Evolutionary conservation across 2,888 invertebrate genomes (phyloP).

Genomic region (Linnaemya vulpina): DNA sequence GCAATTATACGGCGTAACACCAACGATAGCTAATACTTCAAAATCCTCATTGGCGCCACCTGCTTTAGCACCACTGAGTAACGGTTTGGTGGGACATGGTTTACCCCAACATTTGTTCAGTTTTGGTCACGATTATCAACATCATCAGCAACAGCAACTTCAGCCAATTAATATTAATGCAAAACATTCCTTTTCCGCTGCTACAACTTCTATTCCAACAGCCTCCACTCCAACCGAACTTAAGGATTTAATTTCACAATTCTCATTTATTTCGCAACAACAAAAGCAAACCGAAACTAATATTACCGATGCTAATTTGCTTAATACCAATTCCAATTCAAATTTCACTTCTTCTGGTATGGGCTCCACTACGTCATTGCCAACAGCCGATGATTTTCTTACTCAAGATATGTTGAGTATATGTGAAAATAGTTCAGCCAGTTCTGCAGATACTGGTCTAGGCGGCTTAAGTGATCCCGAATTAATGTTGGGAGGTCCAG

Average conservation of each 20-base stretch:
- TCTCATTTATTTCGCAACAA: slow-evolving; percentile 65
- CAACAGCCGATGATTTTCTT: slow-evolving; percentile 77
- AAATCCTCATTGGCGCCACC: slow-evolving; percentile 54
- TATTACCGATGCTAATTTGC: slow-evolving; percentile 69
- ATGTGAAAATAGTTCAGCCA: slow-evolving; percentile 87
- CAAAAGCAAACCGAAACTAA: slow-evolving; percentile 68
- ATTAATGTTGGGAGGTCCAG: slow-evolving; percentile 84
- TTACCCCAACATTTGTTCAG: slow-evolving; percentile 72
- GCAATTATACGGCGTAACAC: slow-evolving; percentile 58
- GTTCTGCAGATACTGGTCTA: slow-evolving; percentile 86
- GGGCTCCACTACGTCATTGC: slow-evolving; percentile 72
- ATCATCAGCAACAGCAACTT: slow-evolving; percentile 32
- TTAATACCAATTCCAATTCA: slow-evolving; percentile 76
- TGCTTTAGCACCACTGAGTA: slow-evolving; percentile 64
- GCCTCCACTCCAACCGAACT: slow-evolving; percentile 69
- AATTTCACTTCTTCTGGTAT: slow-evolving; percentile 76
- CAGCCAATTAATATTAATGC: slow-evolving; percentile 49
- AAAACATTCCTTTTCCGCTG: slow-evolving; percentile 65
- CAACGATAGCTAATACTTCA: slow-evolving; percentile 36
- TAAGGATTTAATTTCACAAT: slow-evolving; percentile 67
- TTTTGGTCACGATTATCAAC: slow-evolving; percentile 72
- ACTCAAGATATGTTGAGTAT: slow-evolving; percentile 82
- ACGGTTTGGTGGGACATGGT: slow-evolving; percentile 46
- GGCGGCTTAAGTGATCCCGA: slow-evolving; percentile 86
- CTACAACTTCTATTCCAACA: slow-evolving; percentile 37